Percentiles rank a stretch among this genome's conserved stretches.
Conservation (phyloP, 2,113 vertebrate genomes). For the Elaphurus davidianus region DNA sequence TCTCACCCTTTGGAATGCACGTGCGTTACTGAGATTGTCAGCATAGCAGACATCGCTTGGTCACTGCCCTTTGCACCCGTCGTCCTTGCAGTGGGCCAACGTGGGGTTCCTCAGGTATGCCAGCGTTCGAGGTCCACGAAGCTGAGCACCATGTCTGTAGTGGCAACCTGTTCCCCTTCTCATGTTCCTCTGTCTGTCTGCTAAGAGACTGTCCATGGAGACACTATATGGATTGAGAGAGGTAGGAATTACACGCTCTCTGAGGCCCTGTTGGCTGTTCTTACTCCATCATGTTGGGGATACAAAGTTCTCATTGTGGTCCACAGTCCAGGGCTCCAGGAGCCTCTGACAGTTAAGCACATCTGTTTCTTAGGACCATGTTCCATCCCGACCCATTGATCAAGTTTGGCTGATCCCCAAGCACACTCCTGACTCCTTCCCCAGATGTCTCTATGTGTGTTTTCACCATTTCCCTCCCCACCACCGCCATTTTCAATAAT, state of each 20-base stretch:
- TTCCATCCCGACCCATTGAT: too few species aligned
- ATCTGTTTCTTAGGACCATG: fast-evolving
- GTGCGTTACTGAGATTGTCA: not conserved
- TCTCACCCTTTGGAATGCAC: not conserved
- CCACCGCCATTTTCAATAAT: fast-evolving
- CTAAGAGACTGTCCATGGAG: not conserved
- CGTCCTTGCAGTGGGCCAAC: fast-evolving
- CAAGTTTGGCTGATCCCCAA: fast-evolving
- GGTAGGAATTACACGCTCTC: fast-evolving
- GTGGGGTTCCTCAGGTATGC: not conserved
- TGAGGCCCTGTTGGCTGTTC: not conserved
- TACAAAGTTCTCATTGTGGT: not conserved
- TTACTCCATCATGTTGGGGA: too few species aligned
- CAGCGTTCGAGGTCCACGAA: fast-evolving
- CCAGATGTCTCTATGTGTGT: fast-evolving
- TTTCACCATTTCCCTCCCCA: fast-evolving
- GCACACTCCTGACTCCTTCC: not conserved
- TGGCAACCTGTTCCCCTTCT: too few species aligned
- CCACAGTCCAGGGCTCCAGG: not conserved
- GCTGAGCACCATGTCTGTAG: fast-evolving
- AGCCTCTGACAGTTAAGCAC: not conserved
- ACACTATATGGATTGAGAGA: too few species aligned
- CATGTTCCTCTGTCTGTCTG: not conserved
- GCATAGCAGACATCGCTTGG: fast-evolving
- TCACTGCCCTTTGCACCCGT: not conserved